A percentile compares a stretch with the other conserved stretches of the same genome.
These are phyloP conservation scores for Augochlorella aurata DNA, from an alignment of 2,888 invertebrate genomes.

Conservation along the genomic window DNA sequence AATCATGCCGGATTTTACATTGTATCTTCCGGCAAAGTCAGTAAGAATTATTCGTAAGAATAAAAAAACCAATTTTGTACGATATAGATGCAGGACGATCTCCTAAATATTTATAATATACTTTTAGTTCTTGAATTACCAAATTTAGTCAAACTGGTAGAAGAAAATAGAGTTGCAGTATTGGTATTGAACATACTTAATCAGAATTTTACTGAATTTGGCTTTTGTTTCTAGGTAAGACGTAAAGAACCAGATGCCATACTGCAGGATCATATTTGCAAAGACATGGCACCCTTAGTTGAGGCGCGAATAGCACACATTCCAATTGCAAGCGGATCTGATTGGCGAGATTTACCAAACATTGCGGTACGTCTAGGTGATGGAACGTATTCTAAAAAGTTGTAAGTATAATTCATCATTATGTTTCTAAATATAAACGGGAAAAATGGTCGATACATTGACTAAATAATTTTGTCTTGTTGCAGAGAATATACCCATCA, in stretches of 20 bases:
- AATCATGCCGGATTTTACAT: too few species aligned
- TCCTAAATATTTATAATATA: too few species aligned
- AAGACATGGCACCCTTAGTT: conserved; percentile 91
- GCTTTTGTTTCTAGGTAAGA: conserved; percentile 82
- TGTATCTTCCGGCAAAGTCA: too few species aligned
- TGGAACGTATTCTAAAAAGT: conserved; percentile 86
- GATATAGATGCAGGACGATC: too few species aligned
- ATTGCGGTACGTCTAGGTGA: conserved; percentile 87
- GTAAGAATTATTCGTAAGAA: too few species aligned
- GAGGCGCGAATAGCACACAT: conserved; percentile 90
- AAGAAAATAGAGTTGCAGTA: too few species aligned
- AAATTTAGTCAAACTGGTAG: too few species aligned
- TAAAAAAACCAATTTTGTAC: too few species aligned
- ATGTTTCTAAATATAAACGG: not conserved
- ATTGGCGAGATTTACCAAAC: conserved; percentile 94
- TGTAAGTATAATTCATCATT: conserved; percentile 79
- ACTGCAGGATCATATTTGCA: conserved; percentile 90
- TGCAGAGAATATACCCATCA: conserved; percentile 83
- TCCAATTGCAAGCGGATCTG: conserved; percentile 89
- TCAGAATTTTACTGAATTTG: not conserved
- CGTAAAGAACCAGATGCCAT: conserved; percentile 84
- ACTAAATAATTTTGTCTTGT: conserved; percentile 16
- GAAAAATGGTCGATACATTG: not conserved
- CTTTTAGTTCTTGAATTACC: too few species aligned
- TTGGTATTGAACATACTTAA: too few species aligned